Evolutionary conservation across 2,888 invertebrate species (phyloP).

Genomic region (Eilema griseolum): DNA sequence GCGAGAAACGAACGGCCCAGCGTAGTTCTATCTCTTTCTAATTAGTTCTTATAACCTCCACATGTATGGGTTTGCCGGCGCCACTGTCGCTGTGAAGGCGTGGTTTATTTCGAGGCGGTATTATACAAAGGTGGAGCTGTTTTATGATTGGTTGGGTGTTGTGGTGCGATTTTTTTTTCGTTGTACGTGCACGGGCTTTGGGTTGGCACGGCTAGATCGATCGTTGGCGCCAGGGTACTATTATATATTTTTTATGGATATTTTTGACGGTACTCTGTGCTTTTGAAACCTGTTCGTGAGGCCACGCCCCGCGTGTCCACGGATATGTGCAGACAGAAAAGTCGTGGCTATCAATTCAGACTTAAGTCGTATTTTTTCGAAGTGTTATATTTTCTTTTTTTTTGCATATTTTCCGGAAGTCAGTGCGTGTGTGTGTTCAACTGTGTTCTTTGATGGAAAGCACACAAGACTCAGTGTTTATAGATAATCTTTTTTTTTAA

Average conservation of each 20-base stretch:
- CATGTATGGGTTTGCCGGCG: slow-evolving; percentile 77
- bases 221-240: slow-evolving; percentile 81
- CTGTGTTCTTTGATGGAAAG: slow-evolving; percentile 59
- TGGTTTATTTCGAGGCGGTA: slow-evolving; percentile 67
- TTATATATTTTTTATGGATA: slow-evolving; percentile 86
- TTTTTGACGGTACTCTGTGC: slow-evolving; percentile 83
- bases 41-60: slow-evolving; percentile 74
- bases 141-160: slow-evolving; percentile 66
- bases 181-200: slow-evolving; percentile 75
- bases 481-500: slow-evolving; percentile 12
- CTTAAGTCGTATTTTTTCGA: slow-evolving; percentile 75
- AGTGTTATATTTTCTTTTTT: slow-evolving; percentile 76
- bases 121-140: slow-evolving; percentile 63
- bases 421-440: slow-evolving; percentile 70
- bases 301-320: slow-evolving; percentile 79
- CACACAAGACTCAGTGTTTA: slow-evolving; percentile 13
- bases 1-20: slow-evolving; percentile 84
- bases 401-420: slow-evolving; percentile 55
- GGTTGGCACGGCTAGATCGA: slow-evolving; percentile 84
- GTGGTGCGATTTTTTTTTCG: slow-evolving; percentile 80
- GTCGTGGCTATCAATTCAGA: slow-evolving; percentile 78
- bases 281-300: slow-evolving; percentile 83
- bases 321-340: slow-evolving; percentile 73
- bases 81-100: slow-evolving; percentile 68
- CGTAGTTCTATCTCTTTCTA: slow-evolving; percentile 75